Percentiles rank a stretch among this genome's conserved stretches.
These are phyloP conservation scores for Geotrupes spiniger DNA, from an alignment of 2,888 invertebrate species.

Conservation along the genomic window DNA sequence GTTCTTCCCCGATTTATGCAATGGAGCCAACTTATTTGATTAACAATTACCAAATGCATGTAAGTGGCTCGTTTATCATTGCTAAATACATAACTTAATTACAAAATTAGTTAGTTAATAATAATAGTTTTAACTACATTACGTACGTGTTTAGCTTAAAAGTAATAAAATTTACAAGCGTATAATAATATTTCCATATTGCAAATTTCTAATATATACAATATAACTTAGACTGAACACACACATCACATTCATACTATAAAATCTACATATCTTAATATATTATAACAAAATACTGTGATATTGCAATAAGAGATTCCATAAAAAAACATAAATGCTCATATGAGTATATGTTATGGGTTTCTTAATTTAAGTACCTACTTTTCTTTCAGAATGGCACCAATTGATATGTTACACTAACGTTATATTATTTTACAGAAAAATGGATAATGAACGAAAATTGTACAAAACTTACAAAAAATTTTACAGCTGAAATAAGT, in stretches of 20 bases:
- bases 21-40: neutral
- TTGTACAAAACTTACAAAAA: constrained; percentile 14
- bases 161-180: constrained; percentile 7
- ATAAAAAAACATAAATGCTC: constrained; percentile 28
- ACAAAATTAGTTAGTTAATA: constrained; percentile 10
- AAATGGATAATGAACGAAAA: constrained; percentile 10
- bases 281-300: constrained; percentile 47
- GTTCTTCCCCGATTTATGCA: constrained; percentile 1
- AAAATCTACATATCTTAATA: constrained; percentile 34
- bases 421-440: constrained; percentile 4
- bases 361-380: constrained; percentile 30
- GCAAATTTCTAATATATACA: constrained; percentile 12
- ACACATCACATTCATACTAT: constrained; percentile 33
- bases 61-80: neutral
- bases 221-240: constrained; percentile 20
- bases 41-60: constrained; percentile 2
- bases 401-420: constrained; percentile 28
- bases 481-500: constrained; percentile 11
- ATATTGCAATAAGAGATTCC: constrained; percentile 37
- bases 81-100: constrained; percentile 6
- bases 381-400: constrained; percentile 28
- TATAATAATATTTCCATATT: constrained; percentile 4
- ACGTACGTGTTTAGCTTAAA: constrained; percentile 9
- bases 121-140: constrained; percentile 12
- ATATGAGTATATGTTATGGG: constrained; percentile 24